Conservation (phyloP, 1,140 invertebrate genomes). For the Zaprionus lachaisei region DNA sequence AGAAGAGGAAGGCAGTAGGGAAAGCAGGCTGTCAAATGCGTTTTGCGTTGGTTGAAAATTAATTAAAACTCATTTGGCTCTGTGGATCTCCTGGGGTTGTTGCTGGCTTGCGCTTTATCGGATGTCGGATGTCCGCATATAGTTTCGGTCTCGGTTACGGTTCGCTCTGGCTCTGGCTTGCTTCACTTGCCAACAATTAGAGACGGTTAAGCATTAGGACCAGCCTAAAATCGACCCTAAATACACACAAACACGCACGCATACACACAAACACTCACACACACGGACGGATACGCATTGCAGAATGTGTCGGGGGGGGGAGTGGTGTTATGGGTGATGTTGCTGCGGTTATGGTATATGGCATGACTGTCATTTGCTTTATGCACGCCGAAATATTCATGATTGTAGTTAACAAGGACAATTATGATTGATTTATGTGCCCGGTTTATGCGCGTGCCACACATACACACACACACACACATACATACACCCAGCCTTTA, state of each 20-base stretch:
- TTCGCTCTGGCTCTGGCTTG: not conserved
- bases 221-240: conserved; percentile 41
- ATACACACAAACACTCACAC: conserved; percentile 7
- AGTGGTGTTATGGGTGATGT: too few relatives aligned
- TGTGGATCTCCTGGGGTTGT: conserved; percentile 49
- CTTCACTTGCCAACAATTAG: conserved; percentile 63
- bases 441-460: conserved; percentile 32
- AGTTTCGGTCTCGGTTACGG: conserved; percentile 37
- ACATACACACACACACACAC: not conserved
- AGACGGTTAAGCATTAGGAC: conserved; percentile 51
- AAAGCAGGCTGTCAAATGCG: conserved; percentile 35
- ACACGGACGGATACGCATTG: conserved; percentile 12
- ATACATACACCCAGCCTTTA: conserved; percentile 17
- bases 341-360: conserved; percentile 52
- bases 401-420: conserved; percentile 82
- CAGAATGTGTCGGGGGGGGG: conserved; percentile 37
- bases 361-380: conserved; percentile 81
- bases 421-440: conserved; percentile 79
- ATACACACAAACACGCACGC: conserved; percentile 31
- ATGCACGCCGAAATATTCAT: conserved; percentile 77
- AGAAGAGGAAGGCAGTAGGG: not conserved
- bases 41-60: conserved; percentile 58
- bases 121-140: conserved; percentile 13
- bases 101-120: not conserved
- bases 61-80: conserved; percentile 75